Evolutionary conservation across 1,140 invertebrate genomes (phyloP), one percentile per base, ranked within the genome.

Genomic region (Glossosoma conforme): DNA sequence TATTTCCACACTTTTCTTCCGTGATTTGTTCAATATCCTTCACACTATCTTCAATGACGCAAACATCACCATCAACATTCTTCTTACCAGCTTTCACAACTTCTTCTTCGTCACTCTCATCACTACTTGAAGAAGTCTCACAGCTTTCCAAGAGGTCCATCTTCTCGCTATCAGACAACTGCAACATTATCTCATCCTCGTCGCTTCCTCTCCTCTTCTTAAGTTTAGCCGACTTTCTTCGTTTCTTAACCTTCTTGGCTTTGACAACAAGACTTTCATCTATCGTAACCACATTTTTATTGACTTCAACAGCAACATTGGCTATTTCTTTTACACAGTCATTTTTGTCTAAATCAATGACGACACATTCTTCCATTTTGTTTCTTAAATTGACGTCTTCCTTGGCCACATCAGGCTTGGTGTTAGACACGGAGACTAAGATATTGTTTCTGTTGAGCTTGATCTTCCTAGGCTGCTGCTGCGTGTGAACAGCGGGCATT

Each of bases 151-250:
- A 56, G 11, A 75, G 50, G 61, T 75, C 71, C 69, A 74, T 72
- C 58, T 75, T 75, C 37, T 75, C 72, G 3, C 67, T 63, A 60
- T 75, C 71, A 1, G 72, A 75, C 2, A 75, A 44, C 44, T 75
- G 65, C 4, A 75, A 44, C 3, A 63, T 73, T 25, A 75, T 70
- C 61, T 75, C 72, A 58, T 73, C 70, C 17, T 71, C 64, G 18
- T 66, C 2, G 58, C 65, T 45, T 64, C 61, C 18, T 37, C 33
- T 42, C 33, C 54, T 59, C 10, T 53, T 58, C 38, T 65, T 67
- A 24, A 32, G 40, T 56, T 61, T 67, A 43, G 64, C 61, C 49
- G 62, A 63, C 38, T 59, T 55, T 50, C 64, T 63, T 41, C 62
- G 66, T 32, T 65, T 64, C 35, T 21, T 40, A 8, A 19, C 17